phyloP scores from a whole-genome alignment of 2,888 invertebrate species.

The Coremacera marginata region DNA sequence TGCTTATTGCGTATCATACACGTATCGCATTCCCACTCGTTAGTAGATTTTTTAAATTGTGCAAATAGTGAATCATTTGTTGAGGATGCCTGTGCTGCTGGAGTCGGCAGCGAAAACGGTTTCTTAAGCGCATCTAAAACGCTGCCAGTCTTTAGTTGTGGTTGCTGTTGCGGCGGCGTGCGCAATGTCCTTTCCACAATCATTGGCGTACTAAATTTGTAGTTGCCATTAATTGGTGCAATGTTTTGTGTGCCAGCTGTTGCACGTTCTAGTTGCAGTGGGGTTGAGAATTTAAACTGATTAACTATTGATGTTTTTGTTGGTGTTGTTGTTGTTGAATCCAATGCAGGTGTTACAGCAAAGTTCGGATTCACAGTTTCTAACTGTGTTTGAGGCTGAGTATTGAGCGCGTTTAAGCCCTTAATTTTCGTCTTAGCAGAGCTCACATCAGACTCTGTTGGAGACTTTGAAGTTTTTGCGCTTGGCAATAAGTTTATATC shows the following conservation, averaged over 20 bases:
- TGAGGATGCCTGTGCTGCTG: background rate
- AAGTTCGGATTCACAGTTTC: background rate
- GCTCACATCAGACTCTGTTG: constrained; percentile 12
- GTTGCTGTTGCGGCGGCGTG: constrained; percentile 38
- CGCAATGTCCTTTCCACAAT: constrained; percentile 54
- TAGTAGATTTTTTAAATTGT: constrained; percentile 70
- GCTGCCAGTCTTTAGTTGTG: constrained; percentile 68
- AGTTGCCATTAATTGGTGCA: constrained; percentile 70
- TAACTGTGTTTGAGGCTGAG: background rate
- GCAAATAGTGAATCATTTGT: constrained; percentile 55
- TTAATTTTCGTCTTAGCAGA: background rate
- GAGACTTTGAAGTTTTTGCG: constrained; percentile 46
- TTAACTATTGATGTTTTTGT: constrained; percentile 35
- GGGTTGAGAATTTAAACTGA: constrained; percentile 70
- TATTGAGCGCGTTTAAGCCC: too few species aligned
- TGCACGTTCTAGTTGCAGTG: constrained; percentile 62
- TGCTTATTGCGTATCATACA: constrained; percentile 75
- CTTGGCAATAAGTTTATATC: constrained; percentile 56
- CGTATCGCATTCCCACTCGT: constrained; percentile 77
- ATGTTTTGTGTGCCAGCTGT: constrained; percentile 63
- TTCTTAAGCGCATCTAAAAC: constrained; percentile 67
- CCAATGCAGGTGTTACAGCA: background rate
- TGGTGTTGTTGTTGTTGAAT: background rate
- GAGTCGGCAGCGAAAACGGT: constrained; percentile 36
- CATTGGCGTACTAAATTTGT: constrained; percentile 73